Conservation (phyloP, 2,113 vertebrate species). For the Chroicocephalus ridibundus region DNA sequence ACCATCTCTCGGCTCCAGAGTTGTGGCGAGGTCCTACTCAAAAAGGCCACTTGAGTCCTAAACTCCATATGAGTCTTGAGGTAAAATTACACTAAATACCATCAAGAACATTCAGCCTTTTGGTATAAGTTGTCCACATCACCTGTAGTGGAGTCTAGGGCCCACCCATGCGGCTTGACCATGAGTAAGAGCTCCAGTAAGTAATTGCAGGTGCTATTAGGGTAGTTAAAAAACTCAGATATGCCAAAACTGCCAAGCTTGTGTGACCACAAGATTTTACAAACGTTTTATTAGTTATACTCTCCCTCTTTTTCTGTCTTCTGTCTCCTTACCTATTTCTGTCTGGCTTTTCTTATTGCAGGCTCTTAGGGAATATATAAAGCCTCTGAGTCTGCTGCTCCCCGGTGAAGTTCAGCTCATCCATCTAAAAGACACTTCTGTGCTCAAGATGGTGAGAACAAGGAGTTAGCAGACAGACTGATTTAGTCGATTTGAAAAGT, state of each 20-base stretch:
- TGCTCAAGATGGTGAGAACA: constrained; percentile 36
- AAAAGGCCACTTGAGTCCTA: neutral
- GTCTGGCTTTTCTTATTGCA: neutral
- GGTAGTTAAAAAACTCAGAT: neutral
- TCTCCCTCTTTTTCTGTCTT: neutral
- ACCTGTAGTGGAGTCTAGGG: neutral
- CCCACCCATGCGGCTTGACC: neutral
- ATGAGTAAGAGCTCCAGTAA: neutral
- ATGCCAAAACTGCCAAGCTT: neutral
- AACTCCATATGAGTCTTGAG: neutral
- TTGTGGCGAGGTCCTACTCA: neutral
- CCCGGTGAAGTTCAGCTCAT: constrained; percentile 21
- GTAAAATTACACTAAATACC: neutral
- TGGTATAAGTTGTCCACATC: neutral
- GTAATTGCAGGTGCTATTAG: neutral
- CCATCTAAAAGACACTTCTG: constrained; percentile 42
- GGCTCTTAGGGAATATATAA: neutral
- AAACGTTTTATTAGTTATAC: neutral
- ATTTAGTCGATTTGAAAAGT: neutral
- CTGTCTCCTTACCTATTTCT: constrained; percentile 33
- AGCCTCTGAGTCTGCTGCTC: constrained; percentile 12
- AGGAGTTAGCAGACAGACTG: constrained; percentile 22
- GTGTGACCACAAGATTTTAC: neutral
- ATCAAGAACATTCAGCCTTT: neutral
- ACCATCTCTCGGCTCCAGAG: neutral